Conservation (phyloP, 2,113 vertebrate genomes). For the Spizaetus ornatus region DNA sequence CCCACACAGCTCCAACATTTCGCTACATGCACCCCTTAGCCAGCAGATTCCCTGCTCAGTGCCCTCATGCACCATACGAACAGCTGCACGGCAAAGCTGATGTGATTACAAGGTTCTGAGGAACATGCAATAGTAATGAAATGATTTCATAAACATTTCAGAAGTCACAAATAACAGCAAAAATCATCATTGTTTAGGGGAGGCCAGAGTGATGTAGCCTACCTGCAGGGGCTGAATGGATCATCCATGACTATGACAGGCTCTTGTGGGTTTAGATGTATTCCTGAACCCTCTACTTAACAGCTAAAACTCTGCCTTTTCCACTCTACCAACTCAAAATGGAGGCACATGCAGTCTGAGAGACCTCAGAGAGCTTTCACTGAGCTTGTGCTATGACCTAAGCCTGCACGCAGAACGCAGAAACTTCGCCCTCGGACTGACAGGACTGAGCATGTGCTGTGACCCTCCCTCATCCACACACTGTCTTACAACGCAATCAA, state of each 20-base stretch:
- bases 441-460: constrained; percentile 98
- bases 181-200: constrained; percentile 23
- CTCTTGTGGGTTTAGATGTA: constrained; percentile 66
- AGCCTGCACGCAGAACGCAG: constrained; percentile 89
- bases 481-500: constrained; percentile 72
- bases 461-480: constrained; percentile 81
- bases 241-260: constrained; percentile 91
- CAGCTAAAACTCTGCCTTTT: constrained; percentile 73
- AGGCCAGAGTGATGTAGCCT: constrained; percentile 77
- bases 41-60: neutral
- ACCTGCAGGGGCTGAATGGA: constrained; percentile 94
- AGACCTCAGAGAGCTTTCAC: constrained; percentile 82
- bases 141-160: constrained; percentile 51
- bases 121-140: constrained; percentile 48
- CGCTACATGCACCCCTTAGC: neutral
- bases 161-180: constrained; percentile 48
- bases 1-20: neutral
- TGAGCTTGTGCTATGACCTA: constrained; percentile 99
- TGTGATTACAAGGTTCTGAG: neutral
- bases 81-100: neutral
- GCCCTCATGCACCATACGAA: neutral
- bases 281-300: constrained; percentile 36
- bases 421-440: constrained; percentile 84
- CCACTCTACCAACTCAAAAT: constrained; percentile 94
- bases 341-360: constrained; percentile 91